Evolutionary conservation across 1,140 invertebrate species (phyloP), one percentile per base, ranked within the genome.

Genomic region (Drosophila sp.): DNA sequence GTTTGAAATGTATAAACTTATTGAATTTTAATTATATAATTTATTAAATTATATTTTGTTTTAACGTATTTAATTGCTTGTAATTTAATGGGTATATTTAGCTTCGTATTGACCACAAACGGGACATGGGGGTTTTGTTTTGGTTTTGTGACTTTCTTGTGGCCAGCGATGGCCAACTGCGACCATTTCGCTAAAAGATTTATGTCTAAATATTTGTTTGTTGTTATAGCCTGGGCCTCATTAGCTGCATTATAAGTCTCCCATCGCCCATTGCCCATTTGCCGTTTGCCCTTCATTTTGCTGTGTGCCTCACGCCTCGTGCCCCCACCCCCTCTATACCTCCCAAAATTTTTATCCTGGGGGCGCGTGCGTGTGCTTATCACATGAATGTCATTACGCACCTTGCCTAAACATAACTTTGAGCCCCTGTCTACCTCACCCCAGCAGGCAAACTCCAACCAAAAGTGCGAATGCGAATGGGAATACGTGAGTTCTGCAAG

Each of bases 401-500:
- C 84, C 79, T 84, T 77, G 57, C 65, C 44, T 44, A 25, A 44
- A 60, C 65, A 71, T 68, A 66, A 74, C 66, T 72, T 72, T 72
- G 41, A 67, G 25, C 23, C 38, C 38, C 60, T 50, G n/a, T 25
- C 41, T 40, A 50, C 33, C 62, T 27, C 61, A 35, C 64, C 33
- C 64, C 63, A 29, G 7, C 8, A 35, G 10, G 33, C 10, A 54
- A 60, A 10, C 41, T 25, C 35, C 4, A 30, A 32, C 44, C 6
- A 47, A 30, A 64, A 25, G 47, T 66, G 80, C 11, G 66, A 47
- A 67, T 80, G 71, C 41, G 78, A 85, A 83, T 87, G 84, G 70
- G 84, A 90, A 90, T 90, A 90, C 85, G 85, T 90, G 85, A 90
- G 85, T 82, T 90, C 79, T 90, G 85, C 85, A 90, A 90, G 85